Conservation (phyloP, 2,888 invertebrate genomes). For the Drosophila paranaensis region DNA sequence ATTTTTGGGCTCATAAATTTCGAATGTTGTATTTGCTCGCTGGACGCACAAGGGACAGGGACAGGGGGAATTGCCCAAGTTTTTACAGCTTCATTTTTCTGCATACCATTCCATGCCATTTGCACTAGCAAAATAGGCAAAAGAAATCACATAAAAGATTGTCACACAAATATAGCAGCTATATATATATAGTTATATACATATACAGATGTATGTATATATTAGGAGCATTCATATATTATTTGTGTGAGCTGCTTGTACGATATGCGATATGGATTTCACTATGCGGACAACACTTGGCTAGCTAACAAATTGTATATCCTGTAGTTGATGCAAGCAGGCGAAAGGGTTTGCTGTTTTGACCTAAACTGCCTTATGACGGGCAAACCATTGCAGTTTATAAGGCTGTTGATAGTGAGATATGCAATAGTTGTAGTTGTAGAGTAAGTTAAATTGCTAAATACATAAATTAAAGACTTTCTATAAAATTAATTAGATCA, state of each 20-base stretch:
- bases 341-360: neutral
- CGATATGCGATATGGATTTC: conserved; percentile 55
- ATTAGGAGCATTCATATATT: conserved; percentile 46
- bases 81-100: conserved; percentile 63
- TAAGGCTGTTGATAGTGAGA: too few species aligned
- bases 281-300: conserved; percentile 46
- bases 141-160: conserved; percentile 75
- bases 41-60: neutral
- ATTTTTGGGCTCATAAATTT: conserved; percentile 79
- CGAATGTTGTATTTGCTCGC: conserved; percentile 49
- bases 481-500: too few species aligned
- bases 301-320: conserved; percentile 47
- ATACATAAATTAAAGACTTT: too few species aligned
- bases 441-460: too few species aligned
- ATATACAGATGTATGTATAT: neutral
- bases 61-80: conserved; percentile 32
- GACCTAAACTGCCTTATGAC: too few species aligned
- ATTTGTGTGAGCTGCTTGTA: conserved; percentile 43
- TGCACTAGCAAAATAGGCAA: conserved; percentile 56
- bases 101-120: conserved; percentile 50
- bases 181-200: conserved; percentile 1
- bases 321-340: neutral
- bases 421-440: too few species aligned
- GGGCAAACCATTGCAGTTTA: too few species aligned
- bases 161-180: conserved; percentile 37